Percentiles rank a stretch among this genome's conserved stretches.
Conservation (phyloP, 2,113 vertebrate genomes). For the Gavia stellata region DNA sequence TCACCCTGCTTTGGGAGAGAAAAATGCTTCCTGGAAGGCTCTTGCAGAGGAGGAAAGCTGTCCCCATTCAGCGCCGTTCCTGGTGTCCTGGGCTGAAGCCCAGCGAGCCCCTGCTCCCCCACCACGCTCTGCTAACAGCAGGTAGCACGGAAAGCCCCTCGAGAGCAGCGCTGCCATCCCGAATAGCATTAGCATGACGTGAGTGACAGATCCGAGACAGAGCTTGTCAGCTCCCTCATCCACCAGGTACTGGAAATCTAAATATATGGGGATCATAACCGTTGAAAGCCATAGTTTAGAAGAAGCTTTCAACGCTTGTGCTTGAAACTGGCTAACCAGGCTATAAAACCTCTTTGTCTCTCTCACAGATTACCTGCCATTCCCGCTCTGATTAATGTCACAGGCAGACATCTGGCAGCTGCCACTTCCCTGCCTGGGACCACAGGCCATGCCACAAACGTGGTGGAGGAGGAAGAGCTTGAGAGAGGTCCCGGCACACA, state of each 20-base stretch:
- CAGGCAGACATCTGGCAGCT: background rate
- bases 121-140: background rate
- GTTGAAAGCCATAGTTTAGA: background rate
- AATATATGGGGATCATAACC: background rate
- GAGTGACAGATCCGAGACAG: background rate
- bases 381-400: background rate
- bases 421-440: background rate
- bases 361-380: background rate
- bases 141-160: background rate
- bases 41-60: background rate
- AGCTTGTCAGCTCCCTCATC: background rate
- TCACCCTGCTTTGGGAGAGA: background rate
- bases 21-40: background rate
- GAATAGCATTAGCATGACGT: accelerated
- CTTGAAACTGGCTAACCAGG: background rate
- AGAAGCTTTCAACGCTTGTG: background rate
- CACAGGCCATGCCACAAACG: accelerated
- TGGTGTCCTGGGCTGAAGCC: background rate
- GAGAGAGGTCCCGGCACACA: background rate
- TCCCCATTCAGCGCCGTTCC: accelerated
- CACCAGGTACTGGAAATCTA: background rate
- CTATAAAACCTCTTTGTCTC: background rate
- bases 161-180: background rate
- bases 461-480: background rate
- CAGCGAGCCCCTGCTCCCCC: background rate